Percentiles rank a stretch among this genome's conserved stretches.
phyloP scores from a whole-genome alignment of 1,140 invertebrate species.

The Ectropis grisescens region DNA sequence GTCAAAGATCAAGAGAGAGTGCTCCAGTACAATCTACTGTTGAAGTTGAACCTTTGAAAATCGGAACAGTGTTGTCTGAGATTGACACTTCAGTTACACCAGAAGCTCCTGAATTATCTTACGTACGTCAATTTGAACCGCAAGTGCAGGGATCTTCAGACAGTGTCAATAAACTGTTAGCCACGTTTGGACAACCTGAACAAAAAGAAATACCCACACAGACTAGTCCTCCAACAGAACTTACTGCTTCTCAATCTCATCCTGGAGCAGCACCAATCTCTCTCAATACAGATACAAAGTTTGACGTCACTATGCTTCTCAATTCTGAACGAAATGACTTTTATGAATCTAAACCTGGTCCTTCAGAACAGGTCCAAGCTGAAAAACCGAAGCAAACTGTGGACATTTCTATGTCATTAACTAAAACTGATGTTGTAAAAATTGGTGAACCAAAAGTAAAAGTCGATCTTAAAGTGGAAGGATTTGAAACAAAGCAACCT shows the following conservation, averaged over 20 bases:
- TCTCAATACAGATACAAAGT: conserved; percentile 17
- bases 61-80: conserved; percentile 23
- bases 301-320: conserved; percentile 28
- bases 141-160: conserved; percentile 15
- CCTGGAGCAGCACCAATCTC: not conserved
- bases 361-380: conserved; percentile 6
- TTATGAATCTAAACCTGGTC: conserved; percentile 9
- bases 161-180: conserved; percentile 15
- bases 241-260: not conserved
- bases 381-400: conserved; percentile 22
- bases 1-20: conserved; percentile 10
- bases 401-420: conserved; percentile 41
- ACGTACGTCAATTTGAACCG: conserved; percentile 30
- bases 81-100: conserved; percentile 6
- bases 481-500: conserved; percentile 20
- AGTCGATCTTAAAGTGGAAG: conserved; percentile 38
- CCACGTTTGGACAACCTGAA: conserved; percentile 7
- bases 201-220: conserved; percentile 5
- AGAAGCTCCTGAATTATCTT: conserved; percentile 22
- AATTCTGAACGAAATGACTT: conserved; percentile 35
- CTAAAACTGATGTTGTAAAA: conserved; percentile 25
- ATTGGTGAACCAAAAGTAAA: conserved; percentile 32
- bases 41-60: conserved; percentile 21
- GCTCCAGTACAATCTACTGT: conserved; percentile 17
- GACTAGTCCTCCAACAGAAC: not conserved